Conservation (phyloP, 2,113 vertebrate genomes). For the Lontra canadensis region DNA sequence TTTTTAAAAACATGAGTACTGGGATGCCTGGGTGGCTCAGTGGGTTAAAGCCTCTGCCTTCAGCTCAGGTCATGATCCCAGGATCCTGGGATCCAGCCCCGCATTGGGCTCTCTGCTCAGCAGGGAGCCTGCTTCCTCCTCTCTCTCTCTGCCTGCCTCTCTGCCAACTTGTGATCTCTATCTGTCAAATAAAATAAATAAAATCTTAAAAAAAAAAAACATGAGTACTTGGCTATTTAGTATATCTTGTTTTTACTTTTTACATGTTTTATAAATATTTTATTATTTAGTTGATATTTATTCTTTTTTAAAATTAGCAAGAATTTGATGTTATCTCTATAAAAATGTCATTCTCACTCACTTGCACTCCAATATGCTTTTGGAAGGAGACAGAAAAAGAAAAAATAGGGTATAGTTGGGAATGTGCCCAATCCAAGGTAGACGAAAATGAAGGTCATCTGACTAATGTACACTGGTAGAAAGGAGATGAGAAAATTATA, state of each 20-base stretch:
- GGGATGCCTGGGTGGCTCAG: too few species aligned
- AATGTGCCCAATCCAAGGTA: neutral
- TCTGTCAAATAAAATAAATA: too few species aligned
- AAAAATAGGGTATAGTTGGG: neutral
- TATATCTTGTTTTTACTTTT: neutral
- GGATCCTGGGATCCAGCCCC: too few species aligned
- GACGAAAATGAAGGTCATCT: neutral
- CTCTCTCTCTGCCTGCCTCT: too few species aligned
- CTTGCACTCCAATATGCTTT: neutral
- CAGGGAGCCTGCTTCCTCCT: too few species aligned
- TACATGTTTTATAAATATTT: neutral
- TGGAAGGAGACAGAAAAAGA: neutral
- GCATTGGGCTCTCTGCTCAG: too few species aligned
- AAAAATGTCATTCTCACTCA: neutral
- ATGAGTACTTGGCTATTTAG: neutral
- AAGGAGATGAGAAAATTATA: constrained; percentile 25
- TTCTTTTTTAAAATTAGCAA: neutral
- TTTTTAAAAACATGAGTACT: neutral
- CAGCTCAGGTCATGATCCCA: too few species aligned
- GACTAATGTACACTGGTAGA: neutral
- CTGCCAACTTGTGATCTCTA: too few species aligned
- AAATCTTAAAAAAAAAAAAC: neutral
- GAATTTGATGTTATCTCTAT: neutral
- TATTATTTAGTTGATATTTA: neutral
- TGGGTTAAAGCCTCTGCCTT: too few species aligned